Evolutionary conservation across 1,140 invertebrate genomes (phyloP), one percentile per base, ranked within the genome.

Genomic region (Latrodectus geometricus): DNA sequence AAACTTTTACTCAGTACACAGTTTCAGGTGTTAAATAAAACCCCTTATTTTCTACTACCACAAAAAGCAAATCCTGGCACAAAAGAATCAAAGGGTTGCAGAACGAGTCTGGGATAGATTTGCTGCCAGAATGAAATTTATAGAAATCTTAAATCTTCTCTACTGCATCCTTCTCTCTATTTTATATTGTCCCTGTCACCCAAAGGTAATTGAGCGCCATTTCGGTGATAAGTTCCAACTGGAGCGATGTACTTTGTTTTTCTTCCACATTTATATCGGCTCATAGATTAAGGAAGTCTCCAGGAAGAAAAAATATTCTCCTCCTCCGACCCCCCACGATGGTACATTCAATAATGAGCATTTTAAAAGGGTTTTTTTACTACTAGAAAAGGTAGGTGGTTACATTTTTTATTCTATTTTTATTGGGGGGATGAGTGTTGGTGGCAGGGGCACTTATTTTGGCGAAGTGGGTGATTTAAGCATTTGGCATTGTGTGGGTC

Each of bases 381-480:
- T 35, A 35, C 35, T 35, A 35, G 66, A 52, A 79, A n/a, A 79
- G 76, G 76, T 61, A 66, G 76, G 76, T 66, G 66, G 76, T 79
- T 61, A 68, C 77, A 50, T 79, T 79, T 35, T 35, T 35, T 35
- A 35, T 35, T 35, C 35, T 35, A 35, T 35, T 35, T 35, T 35
- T 65, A 79, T 79, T 35, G 35, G 50, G 77, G 56, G 65, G 65
- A 79, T 65, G 65, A 52, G 48, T 79, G 35, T 21, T 50, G 69
- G 35, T 69, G 77, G 77, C 65, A 79, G 65, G 35, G 35, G 35
- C 77, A 79, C 49, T 79, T 79, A 79, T 79, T 79, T 79, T 79
- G 76, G 76, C 50, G 76, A 79, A 49, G 66, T 79, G 77, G 74
- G 77, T 79, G 77, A 79, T 79, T 79, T 79, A 79, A 69, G 77